phyloP scores from a whole-genome alignment of 2,888 invertebrate genomes.

The Drosophila monieri region DNA sequence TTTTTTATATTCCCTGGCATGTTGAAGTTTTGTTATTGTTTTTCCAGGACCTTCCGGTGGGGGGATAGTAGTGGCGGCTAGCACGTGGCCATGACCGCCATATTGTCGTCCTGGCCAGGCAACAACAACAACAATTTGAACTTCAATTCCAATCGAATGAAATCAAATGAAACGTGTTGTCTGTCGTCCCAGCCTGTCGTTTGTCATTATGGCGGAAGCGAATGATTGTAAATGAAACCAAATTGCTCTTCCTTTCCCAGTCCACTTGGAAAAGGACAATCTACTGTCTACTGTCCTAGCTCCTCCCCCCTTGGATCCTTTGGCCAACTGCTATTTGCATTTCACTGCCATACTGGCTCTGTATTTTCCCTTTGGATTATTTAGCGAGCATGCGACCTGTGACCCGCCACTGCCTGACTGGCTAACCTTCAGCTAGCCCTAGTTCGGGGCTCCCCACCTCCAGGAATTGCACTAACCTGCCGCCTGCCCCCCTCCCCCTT shows the following conservation, averaged over 20 bases:
- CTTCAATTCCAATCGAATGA: conserved; percentile 21
- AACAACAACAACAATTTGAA: conserved; percentile 15
- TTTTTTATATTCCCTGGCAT: conserved; percentile 50
- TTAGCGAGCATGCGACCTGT: conserved; percentile 51
- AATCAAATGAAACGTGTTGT: conserved; percentile 9
- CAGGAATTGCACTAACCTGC: neutral
- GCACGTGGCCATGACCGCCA: conserved; percentile 39
- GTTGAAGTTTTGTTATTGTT: conserved; percentile 35
- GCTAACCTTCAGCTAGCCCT: conserved; percentile 32
- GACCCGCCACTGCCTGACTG: neutral
- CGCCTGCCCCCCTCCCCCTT: neutral
- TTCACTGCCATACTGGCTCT: conserved; percentile 3
- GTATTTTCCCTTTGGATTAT: conserved; percentile 46
- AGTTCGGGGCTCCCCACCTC: neutral
- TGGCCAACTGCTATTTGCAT: conserved; percentile 29
- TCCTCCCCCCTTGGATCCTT: too few species aligned
- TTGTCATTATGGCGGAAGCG: conserved; percentile 45
- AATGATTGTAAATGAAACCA: conserved; percentile 64
- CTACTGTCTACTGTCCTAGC: too few species aligned
- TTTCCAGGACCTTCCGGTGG: neutral
- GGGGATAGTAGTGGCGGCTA: conserved; percentile 1
- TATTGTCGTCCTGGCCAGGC: conserved; percentile 8
- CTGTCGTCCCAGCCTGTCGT: conserved; percentile 1
- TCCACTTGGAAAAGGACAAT: too few species aligned
- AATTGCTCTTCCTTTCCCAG: conserved; percentile 44